Conservation (phyloP, 1,140 invertebrate genomes). For the Philopotamus ludificatus region DNA sequence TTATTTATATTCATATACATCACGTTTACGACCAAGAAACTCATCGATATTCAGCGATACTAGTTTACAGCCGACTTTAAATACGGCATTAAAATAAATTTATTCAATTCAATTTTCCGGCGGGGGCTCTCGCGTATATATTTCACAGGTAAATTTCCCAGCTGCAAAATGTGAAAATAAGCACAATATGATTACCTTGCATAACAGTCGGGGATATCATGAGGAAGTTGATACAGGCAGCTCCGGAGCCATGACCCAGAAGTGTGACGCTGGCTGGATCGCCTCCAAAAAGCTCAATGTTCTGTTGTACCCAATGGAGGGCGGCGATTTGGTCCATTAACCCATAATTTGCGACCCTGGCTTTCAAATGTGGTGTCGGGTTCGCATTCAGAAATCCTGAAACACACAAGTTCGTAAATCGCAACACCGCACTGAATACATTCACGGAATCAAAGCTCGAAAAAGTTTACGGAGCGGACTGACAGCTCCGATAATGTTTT, state of each 20-base stretch:
- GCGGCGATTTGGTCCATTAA: conserved; percentile 92
- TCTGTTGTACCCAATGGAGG: conserved; percentile 88
- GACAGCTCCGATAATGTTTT: too few species aligned
- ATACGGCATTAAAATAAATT: not conserved
- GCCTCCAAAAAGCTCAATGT: conserved; percentile 85
- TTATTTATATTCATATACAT: too few species aligned
- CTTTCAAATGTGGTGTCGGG: conserved; percentile 72
- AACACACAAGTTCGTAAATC: conserved; percentile 9
- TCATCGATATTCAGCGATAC: too few species aligned
- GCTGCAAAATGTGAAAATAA: too few species aligned
- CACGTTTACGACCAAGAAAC: too few species aligned
- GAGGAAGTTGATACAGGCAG: conserved; percentile 91
- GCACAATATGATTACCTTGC: conserved; percentile 70
- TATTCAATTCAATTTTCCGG: too few species aligned
- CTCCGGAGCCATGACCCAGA: conserved; percentile 91
- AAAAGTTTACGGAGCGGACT: too few species aligned
- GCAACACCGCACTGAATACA: not conserved
- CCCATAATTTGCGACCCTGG: conserved; percentile 87
- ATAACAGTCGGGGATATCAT: conserved; percentile 92
- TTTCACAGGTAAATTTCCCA: too few species aligned
- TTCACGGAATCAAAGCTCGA: too few species aligned
- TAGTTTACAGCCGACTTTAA: too few species aligned
- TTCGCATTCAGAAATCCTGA: conserved; percentile 84
- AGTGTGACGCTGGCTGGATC: conserved; percentile 87
- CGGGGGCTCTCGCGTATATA: too few species aligned